Percentiles rank a stretch among this genome's conserved stretches.
Evolutionary conservation across 2,113 vertebrate genomes (phyloP).

Genomic region (Ondatra zibethicus): DNA sequence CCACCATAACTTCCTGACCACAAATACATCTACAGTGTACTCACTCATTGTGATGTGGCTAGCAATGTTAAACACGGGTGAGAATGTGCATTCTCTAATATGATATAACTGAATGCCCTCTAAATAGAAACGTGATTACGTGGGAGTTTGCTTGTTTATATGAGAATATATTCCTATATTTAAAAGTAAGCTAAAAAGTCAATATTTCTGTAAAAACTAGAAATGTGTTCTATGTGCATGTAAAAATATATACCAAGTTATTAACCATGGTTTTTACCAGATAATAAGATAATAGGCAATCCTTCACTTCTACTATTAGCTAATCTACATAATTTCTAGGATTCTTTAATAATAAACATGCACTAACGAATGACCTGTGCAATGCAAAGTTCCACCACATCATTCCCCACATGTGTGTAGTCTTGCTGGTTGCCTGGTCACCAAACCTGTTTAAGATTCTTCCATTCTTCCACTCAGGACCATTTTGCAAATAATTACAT

Average conservation of each 20-base stretch:
- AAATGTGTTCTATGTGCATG: background rate
- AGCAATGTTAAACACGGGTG: background rate
- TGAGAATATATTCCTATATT: slow-evolving; percentile 41
- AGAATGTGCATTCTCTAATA: background rate
- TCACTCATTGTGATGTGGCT: slow-evolving; percentile 15
- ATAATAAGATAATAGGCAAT: background rate
- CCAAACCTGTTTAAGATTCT: slow-evolving; percentile 12
- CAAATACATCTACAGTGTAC: background rate
- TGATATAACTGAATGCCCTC: background rate
- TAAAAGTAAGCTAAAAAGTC: slow-evolving; percentile 40
- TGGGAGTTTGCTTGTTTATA: slow-evolving; percentile 19
- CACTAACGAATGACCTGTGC: background rate
- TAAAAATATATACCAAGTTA: slow-evolving; percentile 1
- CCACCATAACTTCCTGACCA: slow-evolving; percentile 40
- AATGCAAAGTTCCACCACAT: background rate
- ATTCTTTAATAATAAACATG: slow-evolving; percentile 4
- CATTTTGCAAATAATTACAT: background rate
- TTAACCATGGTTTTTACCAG: slow-evolving; percentile 39
- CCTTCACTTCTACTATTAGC: slow-evolving; percentile 36
- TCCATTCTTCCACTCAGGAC: background rate
- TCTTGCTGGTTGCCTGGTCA: slow-evolving; percentile 7
- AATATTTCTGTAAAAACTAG: slow-evolving; percentile 9
- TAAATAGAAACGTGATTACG: slow-evolving; percentile 26
- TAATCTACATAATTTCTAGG: slow-evolving; percentile 8
- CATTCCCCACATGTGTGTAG: background rate